Evolutionary conservation across 2,113 vertebrate species (phyloP), one percentile per base, ranked within the genome.

Genomic region (rat (Rattus norvegicus)): DNA sequence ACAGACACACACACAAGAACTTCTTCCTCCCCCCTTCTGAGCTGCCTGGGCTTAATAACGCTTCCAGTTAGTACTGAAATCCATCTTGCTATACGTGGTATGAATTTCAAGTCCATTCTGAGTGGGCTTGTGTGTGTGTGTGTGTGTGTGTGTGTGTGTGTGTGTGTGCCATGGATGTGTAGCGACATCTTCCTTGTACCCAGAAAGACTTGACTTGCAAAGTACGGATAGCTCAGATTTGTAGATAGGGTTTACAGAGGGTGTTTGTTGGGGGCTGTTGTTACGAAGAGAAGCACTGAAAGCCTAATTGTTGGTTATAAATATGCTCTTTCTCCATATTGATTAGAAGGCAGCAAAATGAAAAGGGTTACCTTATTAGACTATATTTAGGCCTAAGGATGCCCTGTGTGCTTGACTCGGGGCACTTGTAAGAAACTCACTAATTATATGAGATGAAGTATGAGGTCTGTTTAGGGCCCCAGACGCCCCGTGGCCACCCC

Each of bases 241-340:
- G 5, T 36, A 80, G 39, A 0, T 0, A 43, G 70, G 63, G 76
- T 52, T 80, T 17, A 39, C 14, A 56, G 84, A 56, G 79, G 84
- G 85, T 81, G 90, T 54, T 65, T 92, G 90, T 17, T 49, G 75
- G 77, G 84, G 88, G 84, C 24, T 39, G 4, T 54, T 4, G 77
- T 16, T 49, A 13, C 4, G 4, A 9, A 52, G n/a, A 1, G 4
- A 47, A 47, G 61, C 36, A 28, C 52, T 49, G 96, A 88, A 94
- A 93, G 90, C 72, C 92, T 83, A 87, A 91, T 95, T 96, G 96
- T 92, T 93, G 85, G 81, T 95, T 96, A 91, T 93, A 96, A 96
- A 97, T 95, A 93, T 54, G 72, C 95, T 89, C 77, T 19, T 95
- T 88, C 93, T 65, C 85, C 76, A 91, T 93, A 90, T 96, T 72